Evolutionary conservation across 2,888 invertebrate genomes (phyloP), one percentile per base, ranked within the genome.

Genomic region (Macrosiphum euphorbiae): DNA sequence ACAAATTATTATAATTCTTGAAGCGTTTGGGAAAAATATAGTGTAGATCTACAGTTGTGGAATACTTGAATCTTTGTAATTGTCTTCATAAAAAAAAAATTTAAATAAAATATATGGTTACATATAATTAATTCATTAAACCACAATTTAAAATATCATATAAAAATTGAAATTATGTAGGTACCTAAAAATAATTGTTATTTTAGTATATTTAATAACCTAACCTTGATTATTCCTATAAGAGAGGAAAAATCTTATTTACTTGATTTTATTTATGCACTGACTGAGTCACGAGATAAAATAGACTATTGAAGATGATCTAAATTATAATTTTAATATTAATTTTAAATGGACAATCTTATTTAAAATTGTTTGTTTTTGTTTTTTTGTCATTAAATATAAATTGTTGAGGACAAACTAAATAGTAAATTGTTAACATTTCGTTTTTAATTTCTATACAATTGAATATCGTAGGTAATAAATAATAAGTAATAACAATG

Each of bases 301-400:
- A 26, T 58, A 86, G 24, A 58, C 78, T 7, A 58, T 58, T 58
- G 24, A 86, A 58, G 55, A 35, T 11, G n/a, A 86, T 47, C 26
- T 91, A 26, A 91, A 86, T 58, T 91, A 10, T 91, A 85, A 85
- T 85, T 55, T 44, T 28, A 58, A 91, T 55, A 91, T 85, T 58
- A 8, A 58, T 86, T 86, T 55, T 58, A 47, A 91, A 61, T 85
- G 44, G 5, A 35, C 26, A 90, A 78, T 50, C 4, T 35, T 44
- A 58, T 91, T 84, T 91, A 52, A 55, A 91, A 20, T 55, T 78
- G 55, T 91, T 91, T 91, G n/a, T 91, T 85, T 91, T 85, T n/a
- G n/a, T 90, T 52, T 24, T 78, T 41, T 35, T 90, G 11, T 50
- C 26, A 52, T 47, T 58, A 86, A 91, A 47, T 85, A 28, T 85